Percentiles rank a stretch among this genome's conserved stretches.
Conservation (phyloP, 2,797 vertebrate species). For the Cichlasoma orientale region DNA sequence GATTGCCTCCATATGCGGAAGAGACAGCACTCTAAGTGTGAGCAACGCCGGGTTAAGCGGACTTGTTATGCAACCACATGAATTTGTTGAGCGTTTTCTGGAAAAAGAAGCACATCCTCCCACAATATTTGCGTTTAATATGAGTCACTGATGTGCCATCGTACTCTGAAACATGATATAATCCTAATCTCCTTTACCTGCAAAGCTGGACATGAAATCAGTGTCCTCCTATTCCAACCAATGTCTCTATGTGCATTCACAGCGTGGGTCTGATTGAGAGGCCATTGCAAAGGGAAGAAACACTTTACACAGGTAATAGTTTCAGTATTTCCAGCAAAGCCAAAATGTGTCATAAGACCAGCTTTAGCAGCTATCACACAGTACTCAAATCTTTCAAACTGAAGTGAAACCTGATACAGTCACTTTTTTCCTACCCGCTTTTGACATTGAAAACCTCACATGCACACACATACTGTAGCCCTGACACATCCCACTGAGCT, state of each 20-base stretch:
- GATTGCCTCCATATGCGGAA: slow-evolving; percentile 31
- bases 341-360: slow-evolving; percentile 39
- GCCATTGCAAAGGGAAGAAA: slow-evolving; percentile 11
- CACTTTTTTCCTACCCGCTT: not conserved
- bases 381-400: slow-evolving; percentile 17
- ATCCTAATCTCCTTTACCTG: slow-evolving; percentile 53
- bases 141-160: slow-evolving; percentile 59
- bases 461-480: not conserved
- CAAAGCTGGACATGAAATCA: slow-evolving; percentile 48
- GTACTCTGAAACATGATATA: slow-evolving; percentile 43
- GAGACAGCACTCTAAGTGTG: slow-evolving; percentile 40
- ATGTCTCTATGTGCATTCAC: slow-evolving; percentile 48
- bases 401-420: slow-evolving; percentile 10
- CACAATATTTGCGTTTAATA: slow-evolving; percentile 39
- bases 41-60: slow-evolving; percentile 48
- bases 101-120: slow-evolving; percentile 48
- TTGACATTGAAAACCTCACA: not conserved
- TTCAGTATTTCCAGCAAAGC: slow-evolving; percentile 25
- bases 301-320: slow-evolving; percentile 32
- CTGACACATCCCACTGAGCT: not conserved
- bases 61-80: slow-evolving; percentile 58
- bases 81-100: slow-evolving; percentile 42
- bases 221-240: slow-evolving; percentile 54
- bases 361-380: slow-evolving; percentile 10
- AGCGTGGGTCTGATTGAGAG: slow-evolving; percentile 34